These are phyloP conservation scores for Pollachius pollachius DNA, from an alignment of 2,113 vertebrate genomes.

Conservation along the genomic window DNA sequence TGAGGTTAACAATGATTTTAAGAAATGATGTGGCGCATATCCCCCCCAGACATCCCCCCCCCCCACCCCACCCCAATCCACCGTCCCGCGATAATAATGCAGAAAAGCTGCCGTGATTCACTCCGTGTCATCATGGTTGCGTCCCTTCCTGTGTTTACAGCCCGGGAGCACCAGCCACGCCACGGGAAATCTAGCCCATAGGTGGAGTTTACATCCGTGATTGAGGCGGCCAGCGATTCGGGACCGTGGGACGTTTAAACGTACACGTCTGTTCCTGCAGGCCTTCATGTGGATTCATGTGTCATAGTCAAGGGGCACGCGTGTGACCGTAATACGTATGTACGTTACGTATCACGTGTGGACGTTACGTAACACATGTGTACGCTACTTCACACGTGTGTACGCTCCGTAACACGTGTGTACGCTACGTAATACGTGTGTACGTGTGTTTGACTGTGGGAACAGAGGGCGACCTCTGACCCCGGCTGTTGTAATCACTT, in stretches of 20 bases:
- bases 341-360: not conserved
- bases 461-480: conserved; percentile 8
- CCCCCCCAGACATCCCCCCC: conserved; percentile 38
- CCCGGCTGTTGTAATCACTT: not conserved
- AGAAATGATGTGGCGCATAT: conserved; percentile 54
- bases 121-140: conserved; percentile 71
- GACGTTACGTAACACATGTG: not conserved
- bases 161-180: conserved; percentile 59
- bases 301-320: conserved; percentile 7
- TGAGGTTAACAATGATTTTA: conserved; percentile 61
- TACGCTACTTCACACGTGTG: too few species aligned
- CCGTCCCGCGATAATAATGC: conserved; percentile 53
- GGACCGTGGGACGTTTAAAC: conserved; percentile 8
- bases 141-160: conserved; percentile 60
- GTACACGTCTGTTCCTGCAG: conserved; percentile 13
- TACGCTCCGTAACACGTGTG: conserved; percentile 6
- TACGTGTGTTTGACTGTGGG: conserved; percentile 9
- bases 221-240: conserved; percentile 33
- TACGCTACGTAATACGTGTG: not conserved
- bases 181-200: conserved; percentile 75
- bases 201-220: conserved; percentile 58
- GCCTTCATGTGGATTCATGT: not conserved
- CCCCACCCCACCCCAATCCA: conserved; percentile 46
- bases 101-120: conserved; percentile 65
- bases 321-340: conserved; percentile 7